Evolutionary conservation across 2,888 invertebrate genomes (phyloP), one percentile per base, ranked within the genome.

Genomic region (Tyria jacobaeae): DNA sequence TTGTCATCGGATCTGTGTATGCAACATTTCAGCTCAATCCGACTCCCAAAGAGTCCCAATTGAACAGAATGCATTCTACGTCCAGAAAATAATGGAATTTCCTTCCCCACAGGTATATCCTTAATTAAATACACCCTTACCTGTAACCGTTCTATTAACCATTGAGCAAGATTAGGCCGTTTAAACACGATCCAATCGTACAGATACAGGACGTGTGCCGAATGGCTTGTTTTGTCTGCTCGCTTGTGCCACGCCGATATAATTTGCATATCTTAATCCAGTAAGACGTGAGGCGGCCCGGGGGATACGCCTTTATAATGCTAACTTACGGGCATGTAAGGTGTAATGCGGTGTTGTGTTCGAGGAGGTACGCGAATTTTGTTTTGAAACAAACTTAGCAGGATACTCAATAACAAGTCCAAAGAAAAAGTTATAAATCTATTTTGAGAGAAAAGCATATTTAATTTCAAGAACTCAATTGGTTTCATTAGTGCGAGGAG

Each of bases 261-360:
- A 70, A 81, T 84, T 85, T 83, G 76, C 83, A 84, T 85, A 85
- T 85, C 85, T 85, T 85, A 85, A 85, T 85, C 82, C 80, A 72
- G 68, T 63, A 51, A 56, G 55, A 50, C 35, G 63, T 62, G 71
- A 72, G 73, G 78, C 74, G 77, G 70, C 77, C 71, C 71, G 37
- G 57, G 78, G 76, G 76, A 66, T 59, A 62, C 61, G 66, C 68
- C 71, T 75, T 70, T 78, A 71, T 76, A 71, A 74, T 71, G 69
- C 74, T 71, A 74, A 72, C 71, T 71, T 63, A 70, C 64, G 61
- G 48, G 41, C 55, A 49, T 55, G 53, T 47, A 49, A 56, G 27
- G 49, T 56, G 55, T 37, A 48, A 62, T 52, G 47, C 35, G 52
- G 64, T 52, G 62, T 65, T 65, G 68, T 71, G 67, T 62, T 65